A percentile compares a stretch with the other conserved stretches of the same genome.
These are phyloP conservation scores for Thunnus thynnus DNA, from an alignment of 2,113 vertebrate species.

Conservation along the genomic window DNA sequence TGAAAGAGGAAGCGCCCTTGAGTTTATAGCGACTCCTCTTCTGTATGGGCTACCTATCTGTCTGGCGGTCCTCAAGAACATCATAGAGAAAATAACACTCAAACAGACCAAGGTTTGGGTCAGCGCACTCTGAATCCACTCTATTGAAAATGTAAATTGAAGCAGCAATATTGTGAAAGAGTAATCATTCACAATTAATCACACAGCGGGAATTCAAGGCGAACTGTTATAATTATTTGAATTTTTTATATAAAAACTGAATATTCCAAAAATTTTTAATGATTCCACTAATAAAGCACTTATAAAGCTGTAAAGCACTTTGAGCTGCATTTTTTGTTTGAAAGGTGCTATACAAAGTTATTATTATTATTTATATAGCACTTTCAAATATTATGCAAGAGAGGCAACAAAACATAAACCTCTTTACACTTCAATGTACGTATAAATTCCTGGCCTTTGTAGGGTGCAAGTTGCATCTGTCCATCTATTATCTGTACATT, in stretches of 20 bases:
- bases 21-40: conserved; percentile 42
- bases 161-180: neutral
- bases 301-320: neutral
- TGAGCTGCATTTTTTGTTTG: too few species aligned
- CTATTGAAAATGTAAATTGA: conserved; percentile 36
- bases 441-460: conserved; percentile 35
- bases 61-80: conserved; percentile 12
- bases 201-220: neutral
- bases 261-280: neutral
- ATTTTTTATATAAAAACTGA: neutral
- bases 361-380: neutral
- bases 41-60: neutral
- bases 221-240: neutral
- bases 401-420: conserved; percentile 1
- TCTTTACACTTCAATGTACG: neutral
- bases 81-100: conserved; percentile 15
- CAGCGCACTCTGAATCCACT: neutral
- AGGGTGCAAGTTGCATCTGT: conserved; percentile 1
- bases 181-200: conserved; percentile 7
- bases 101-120: conserved; percentile 27
- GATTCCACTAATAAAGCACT: neutral
- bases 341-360: too few species aligned
- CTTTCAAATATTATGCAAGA: conserved; percentile 1
- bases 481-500: conserved; percentile 17
- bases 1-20: conserved; percentile 61